Evolutionary conservation across 2,888 invertebrate genomes (phyloP).

Genomic region (Tipula lateralis): DNA sequence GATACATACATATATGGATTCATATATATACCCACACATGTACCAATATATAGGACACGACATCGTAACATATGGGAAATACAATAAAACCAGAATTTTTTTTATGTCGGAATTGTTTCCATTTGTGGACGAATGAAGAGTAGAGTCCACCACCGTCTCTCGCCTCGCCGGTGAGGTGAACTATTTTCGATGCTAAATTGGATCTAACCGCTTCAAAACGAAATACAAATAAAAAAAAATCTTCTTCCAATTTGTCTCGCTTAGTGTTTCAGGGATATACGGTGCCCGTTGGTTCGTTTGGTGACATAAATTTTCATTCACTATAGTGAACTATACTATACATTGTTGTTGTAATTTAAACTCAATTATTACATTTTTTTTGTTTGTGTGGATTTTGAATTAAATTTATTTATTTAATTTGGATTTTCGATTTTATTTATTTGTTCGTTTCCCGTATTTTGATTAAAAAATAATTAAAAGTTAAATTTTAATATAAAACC

Average conservation of each 20-base stretch:
- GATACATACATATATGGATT: neutral
- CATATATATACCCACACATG: neutral
- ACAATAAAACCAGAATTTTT: neutral
- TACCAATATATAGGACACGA: neutral
- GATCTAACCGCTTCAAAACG: neutral
- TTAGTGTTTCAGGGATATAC: too few relatives aligned
- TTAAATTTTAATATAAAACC: neutral
- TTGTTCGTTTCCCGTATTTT: neutral
- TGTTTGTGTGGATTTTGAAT: neutral
- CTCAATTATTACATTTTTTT: neutral
- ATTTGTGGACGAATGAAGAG: too few relatives aligned
- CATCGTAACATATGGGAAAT: neutral
- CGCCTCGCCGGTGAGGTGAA: neutral
- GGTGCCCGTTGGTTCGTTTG: neutral
- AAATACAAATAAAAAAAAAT: neutral
- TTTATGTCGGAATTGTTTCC: neutral
- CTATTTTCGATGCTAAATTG: neutral
- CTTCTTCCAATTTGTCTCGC: neutral
- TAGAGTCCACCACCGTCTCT: too few relatives aligned
- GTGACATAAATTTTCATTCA: neutral
- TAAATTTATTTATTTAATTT: slow-evolving; percentile 11
- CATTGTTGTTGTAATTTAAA: slow-evolving; percentile 2
- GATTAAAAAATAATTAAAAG: slow-evolving; percentile 7
- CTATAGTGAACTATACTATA: too few relatives aligned
- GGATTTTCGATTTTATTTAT: neutral